A percentile compares a stretch with the other conserved stretches of the same genome.
Conservation (phyloP, 2,113 vertebrate genomes). For the Ammodytes marinus region DNA sequence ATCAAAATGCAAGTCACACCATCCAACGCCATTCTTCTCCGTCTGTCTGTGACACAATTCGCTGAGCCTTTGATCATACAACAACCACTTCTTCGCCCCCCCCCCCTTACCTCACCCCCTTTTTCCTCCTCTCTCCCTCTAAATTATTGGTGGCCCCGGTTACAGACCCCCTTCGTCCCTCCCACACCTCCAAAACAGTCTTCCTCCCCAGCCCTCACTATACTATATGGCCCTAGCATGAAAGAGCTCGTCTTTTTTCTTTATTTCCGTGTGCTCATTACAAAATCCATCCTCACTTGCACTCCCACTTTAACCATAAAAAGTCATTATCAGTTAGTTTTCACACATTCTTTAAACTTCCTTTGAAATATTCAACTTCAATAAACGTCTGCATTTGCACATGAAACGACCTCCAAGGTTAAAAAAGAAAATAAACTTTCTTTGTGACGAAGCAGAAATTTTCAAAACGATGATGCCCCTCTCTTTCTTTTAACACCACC, state of each 20-base stretch:
- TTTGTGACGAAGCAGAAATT: constrained; percentile 33
- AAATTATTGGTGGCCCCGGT: constrained; percentile 68
- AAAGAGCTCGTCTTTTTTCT: neutral
- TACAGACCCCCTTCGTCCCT: constrained; percentile 41
- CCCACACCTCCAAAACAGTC: constrained; percentile 36
- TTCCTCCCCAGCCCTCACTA: constrained; percentile 26
- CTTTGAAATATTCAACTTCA: constrained; percentile 15
- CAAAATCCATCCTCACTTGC: constrained; percentile 6
- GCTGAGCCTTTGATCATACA: constrained; percentile 81
- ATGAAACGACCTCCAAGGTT: neutral
- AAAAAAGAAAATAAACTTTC: neutral
- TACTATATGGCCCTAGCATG: constrained; percentile 24
- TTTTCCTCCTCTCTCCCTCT: constrained; percentile 35
- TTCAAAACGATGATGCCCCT: constrained; percentile 4
- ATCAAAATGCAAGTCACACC: constrained; percentile 84
- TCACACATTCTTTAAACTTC: neutral
- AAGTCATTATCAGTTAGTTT: constrained; percentile 8
- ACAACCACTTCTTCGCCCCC: constrained; percentile 61
- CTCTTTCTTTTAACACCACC: neutral
- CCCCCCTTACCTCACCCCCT: constrained; percentile 14
- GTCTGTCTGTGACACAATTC: constrained; percentile 76
- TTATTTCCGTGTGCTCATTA: neutral
- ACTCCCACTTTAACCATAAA: constrained; percentile 20
- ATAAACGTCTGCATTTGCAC: constrained; percentile 23
- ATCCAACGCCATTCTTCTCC: constrained; percentile 68